Percentiles rank a stretch among this genome's conserved stretches.
phyloP scores from a whole-genome alignment of 2,797 vertebrate genomes.

The Nannoperca obscura region DNA sequence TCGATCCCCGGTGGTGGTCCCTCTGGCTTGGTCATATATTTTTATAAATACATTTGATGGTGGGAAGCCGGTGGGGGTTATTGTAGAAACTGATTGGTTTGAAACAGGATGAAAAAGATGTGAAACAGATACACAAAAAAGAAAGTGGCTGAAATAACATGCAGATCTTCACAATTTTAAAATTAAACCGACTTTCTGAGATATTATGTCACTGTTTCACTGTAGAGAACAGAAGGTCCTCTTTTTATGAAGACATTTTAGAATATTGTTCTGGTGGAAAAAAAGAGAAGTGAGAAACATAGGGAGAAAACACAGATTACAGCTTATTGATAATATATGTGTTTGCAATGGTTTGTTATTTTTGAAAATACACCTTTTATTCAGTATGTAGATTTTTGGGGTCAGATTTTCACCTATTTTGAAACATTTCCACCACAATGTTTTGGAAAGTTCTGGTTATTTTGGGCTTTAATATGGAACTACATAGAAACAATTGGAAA shows the following conservation, averaged over 20 bases:
- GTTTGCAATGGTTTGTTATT: neutral
- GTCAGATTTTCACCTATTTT: conserved; percentile 12
- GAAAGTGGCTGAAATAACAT: neutral
- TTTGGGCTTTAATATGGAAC: neutral
- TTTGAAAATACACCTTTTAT: neutral
- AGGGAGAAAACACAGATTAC: conserved; percentile 5
- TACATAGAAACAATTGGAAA: neutral
- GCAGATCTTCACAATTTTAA: neutral
- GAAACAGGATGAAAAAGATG: neutral
- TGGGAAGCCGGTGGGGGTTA: conserved; percentile 1
- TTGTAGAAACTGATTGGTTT: neutral
- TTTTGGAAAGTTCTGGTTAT: conserved; percentile 7
- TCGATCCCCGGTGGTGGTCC: neutral
- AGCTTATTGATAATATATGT: neutral
- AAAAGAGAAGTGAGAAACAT: conserved; percentile 39
- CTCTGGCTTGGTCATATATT: conserved; percentile 5
- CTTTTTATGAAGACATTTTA: conserved; percentile 3
- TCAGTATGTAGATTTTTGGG: neutral
- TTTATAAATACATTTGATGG: neutral
- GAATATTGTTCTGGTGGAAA: conserved; percentile 17
- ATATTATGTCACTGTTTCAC: neutral
- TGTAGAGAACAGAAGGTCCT: neutral
- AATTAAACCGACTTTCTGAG: neutral
- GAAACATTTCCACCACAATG: conserved; percentile 11
- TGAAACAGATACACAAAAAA: neutral